Conservation (phyloP, 2,888 invertebrate species). For the Parnassius apollo region DNA sequence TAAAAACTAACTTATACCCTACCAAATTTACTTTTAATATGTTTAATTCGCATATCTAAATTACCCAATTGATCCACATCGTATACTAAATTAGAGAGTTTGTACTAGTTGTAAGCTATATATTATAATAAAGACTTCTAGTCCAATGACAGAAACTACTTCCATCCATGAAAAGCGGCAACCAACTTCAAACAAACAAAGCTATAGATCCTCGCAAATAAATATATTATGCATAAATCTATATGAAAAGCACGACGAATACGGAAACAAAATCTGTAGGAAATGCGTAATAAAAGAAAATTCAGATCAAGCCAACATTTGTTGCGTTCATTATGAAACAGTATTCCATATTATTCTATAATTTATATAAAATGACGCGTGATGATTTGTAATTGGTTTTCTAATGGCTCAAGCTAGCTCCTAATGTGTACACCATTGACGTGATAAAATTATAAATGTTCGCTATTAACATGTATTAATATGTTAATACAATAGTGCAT, state of each 20-base stretch:
- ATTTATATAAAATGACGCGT: constrained; percentile 21
- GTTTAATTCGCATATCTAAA: too few species aligned
- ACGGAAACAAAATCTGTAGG: constrained; percentile 2
- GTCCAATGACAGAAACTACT: too few species aligned
- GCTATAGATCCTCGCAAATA: too few species aligned
- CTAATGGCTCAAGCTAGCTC: constrained; percentile 8
- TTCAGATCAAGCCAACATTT: constrained; percentile 6
- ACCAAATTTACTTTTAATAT: too few species aligned
- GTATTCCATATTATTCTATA: constrained; percentile 10
- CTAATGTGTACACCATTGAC: constrained; percentile 3
- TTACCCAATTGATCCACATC: too few species aligned
- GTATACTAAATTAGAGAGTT: too few species aligned
- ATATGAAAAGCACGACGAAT: constrained; percentile 1
- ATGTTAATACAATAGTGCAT: background rate
- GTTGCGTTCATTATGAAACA: constrained; percentile 4
- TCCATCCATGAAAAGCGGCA: too few species aligned
- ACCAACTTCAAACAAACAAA: too few species aligned
- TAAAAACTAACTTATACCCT: too few species aligned
- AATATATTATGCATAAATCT: background rate
- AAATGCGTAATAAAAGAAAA: constrained; percentile 9
- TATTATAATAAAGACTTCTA: too few species aligned
- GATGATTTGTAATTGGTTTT: constrained; percentile 23
- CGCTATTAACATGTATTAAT: background rate
- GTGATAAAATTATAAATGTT: constrained; percentile 1
- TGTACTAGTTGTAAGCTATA: too few species aligned